Evolutionary conservation across 2,797 vertebrate species (phyloP).

Genomic region (Sebastes umbrosus): DNA sequence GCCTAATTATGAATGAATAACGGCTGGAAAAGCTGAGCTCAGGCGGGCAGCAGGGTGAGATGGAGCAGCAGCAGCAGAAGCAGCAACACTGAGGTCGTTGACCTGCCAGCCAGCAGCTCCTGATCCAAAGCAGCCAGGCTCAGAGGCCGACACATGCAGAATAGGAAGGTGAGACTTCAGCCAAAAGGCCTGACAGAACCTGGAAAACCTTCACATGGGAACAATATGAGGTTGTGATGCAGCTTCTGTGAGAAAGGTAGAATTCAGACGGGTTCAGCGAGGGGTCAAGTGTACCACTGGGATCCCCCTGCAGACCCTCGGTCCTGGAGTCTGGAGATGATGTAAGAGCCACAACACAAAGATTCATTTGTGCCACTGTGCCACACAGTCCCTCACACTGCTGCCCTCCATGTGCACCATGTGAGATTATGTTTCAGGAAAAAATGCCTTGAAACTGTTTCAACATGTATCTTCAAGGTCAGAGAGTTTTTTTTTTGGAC

Average conservation of each 20-base stretch:
- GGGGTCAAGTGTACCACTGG: conserved; percentile 28
- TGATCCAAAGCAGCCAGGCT: conserved; percentile 45
- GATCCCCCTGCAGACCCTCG: conserved; percentile 17
- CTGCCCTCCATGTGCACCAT: conserved; percentile 29
- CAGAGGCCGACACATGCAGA: background rate
- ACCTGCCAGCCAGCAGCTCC: conserved; percentile 32
- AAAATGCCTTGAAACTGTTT: conserved; percentile 37
- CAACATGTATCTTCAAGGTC: conserved; percentile 45
- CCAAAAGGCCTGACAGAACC: background rate
- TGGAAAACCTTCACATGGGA: conserved; percentile 2
- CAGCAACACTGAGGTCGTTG: conserved; percentile 19
- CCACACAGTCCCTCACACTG: conserved; percentile 25
- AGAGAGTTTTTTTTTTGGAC: background rate
- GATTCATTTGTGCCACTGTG: conserved; percentile 58
- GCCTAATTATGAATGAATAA: conserved; percentile 66
- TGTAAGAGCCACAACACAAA: conserved; percentile 64
- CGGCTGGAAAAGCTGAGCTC: conserved; percentile 77
- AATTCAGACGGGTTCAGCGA: conserved; percentile 16
- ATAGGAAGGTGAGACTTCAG: conserved; percentile 6
- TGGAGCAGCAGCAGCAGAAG: conserved; percentile 29
- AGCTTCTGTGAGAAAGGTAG: conserved; percentile 35
- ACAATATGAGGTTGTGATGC: conserved; percentile 12
- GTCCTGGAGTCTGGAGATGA: conserved; percentile 52
- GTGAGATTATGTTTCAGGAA: conserved; percentile 42
- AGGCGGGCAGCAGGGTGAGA: conserved; percentile 40